Percentiles rank a stretch among this genome's conserved stretches.
These are phyloP conservation scores for Xestia xanthographa DNA, from an alignment of 2,888 invertebrate species.

Conservation along the genomic window DNA sequence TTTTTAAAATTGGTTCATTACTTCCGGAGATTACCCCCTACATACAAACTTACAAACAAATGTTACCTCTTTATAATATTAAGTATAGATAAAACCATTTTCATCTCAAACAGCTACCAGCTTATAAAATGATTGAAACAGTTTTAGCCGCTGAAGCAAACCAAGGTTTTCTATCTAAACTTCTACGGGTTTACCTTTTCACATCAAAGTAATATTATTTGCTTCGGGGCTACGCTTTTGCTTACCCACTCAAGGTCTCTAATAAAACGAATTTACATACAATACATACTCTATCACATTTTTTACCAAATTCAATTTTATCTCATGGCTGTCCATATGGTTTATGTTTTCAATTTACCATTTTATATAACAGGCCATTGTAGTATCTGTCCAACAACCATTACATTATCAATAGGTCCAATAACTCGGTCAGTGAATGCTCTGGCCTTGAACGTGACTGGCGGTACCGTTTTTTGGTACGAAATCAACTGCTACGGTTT, in stretches of 20 bases:
- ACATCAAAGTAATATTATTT: background rate
- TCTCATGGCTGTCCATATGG: slow-evolving; percentile 17
- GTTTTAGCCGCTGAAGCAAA: background rate
- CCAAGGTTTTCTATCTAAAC: background rate
- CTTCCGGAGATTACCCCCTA: too few relatives aligned
- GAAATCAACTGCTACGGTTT: slow-evolving; percentile 46
- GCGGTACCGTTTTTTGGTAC: slow-evolving; percentile 66
- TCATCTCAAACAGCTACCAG: background rate
- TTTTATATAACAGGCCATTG: slow-evolving; percentile 42
- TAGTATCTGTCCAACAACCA: slow-evolving; percentile 44
- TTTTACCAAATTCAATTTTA: slow-evolving; percentile 8
- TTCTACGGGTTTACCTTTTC: background rate
- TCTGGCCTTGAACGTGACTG: slow-evolving; percentile 83
- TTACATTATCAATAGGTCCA: slow-evolving; percentile 65
- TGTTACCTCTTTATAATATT: too few relatives aligned
- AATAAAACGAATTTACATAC: background rate
- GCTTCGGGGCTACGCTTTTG: background rate
- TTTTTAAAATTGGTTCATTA: too few relatives aligned
- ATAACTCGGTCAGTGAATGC: slow-evolving; percentile 82
- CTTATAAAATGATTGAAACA: background rate
- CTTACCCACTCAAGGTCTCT: background rate
- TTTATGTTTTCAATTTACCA: slow-evolving; percentile 52
- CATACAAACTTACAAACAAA: too few relatives aligned
- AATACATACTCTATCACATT: background rate
- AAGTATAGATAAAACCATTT: background rate